phyloP scores from a whole-genome alignment of 2,797 vertebrate species.

The Sebastes cheni region DNA sequence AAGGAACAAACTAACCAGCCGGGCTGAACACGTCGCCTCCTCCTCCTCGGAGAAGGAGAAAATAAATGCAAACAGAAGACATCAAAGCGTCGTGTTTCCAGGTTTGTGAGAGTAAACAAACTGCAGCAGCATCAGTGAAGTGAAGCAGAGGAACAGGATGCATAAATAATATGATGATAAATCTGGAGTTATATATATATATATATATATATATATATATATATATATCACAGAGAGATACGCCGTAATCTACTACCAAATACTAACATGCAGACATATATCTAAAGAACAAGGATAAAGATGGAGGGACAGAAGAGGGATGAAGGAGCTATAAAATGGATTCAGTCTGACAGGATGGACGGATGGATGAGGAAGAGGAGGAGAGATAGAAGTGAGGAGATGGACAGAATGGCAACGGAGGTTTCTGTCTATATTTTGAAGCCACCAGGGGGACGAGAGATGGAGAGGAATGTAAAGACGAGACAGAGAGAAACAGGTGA shows the following conservation, averaged over 20 bases:
- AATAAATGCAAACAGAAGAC: constrained; percentile 3
- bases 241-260: neutral
- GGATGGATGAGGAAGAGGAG: neutral
- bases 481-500: neutral
- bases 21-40: neutral
- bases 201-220: too few relatives aligned
- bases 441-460: neutral
- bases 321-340: constrained; percentile 1
- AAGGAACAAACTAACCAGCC: neutral
- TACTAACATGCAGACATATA: neutral
- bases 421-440: constrained; percentile 23
- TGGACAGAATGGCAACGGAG: constrained; percentile 17
- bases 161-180: neutral
- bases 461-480: constrained; percentile 26
- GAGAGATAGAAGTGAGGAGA: neutral
- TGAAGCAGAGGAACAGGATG: neutral
- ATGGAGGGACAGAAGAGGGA: neutral
- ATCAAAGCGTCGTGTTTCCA: constrained; percentile 17
- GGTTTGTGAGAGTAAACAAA: constrained; percentile 11
- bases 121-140: neutral
- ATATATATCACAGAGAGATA: neutral
- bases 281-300: neutral
- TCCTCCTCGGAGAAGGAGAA: neutral
- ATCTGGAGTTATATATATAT: neutral
- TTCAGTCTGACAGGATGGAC: constrained; percentile 10